Percentiles rank a stretch among this genome's conserved stretches.
Conservation (phyloP, 2,888 invertebrate species). For the Dynastes tityus region DNA sequence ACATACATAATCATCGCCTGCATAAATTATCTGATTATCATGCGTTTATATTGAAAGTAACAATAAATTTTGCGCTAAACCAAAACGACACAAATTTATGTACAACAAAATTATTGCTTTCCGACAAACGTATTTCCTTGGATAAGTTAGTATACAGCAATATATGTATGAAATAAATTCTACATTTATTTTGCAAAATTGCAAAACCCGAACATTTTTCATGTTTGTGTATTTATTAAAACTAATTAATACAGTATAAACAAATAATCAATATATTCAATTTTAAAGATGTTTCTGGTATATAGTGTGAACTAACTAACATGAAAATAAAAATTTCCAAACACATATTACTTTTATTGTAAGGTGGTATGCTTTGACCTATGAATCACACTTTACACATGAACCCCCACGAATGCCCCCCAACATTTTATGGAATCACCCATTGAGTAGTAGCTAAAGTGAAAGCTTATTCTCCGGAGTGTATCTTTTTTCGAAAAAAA, state of each 20-base stretch:
- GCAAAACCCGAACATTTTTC: too few relatives aligned
- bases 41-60: constrained; percentile 12
- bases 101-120: constrained; percentile 6
- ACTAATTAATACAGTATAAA: background rate
- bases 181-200: too few relatives aligned
- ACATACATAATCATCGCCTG: constrained; percentile 28
- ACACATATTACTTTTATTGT: too few relatives aligned
- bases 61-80: background rate
- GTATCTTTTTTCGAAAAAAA: too few relatives aligned
- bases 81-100: background rate
- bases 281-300: constrained; percentile 24
- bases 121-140: background rate
- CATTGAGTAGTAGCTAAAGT: too few relatives aligned
- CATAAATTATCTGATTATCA: constrained; percentile 38
- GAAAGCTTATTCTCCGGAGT: too few relatives aligned
- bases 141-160: background rate
- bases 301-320: background rate
- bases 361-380: too few relatives aligned
- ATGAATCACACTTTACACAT: too few relatives aligned
- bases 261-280: constrained; percentile 29
- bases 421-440: too few relatives aligned
- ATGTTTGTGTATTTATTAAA: too few relatives aligned
- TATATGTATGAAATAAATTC: background rate
- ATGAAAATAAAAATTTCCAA: too few relatives aligned
- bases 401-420: too few relatives aligned